A percentile compares a stretch with the other conserved stretches of the same genome.
Conservation (phyloP, 2,888 invertebrate species). For the Scrobipalpa costella region DNA sequence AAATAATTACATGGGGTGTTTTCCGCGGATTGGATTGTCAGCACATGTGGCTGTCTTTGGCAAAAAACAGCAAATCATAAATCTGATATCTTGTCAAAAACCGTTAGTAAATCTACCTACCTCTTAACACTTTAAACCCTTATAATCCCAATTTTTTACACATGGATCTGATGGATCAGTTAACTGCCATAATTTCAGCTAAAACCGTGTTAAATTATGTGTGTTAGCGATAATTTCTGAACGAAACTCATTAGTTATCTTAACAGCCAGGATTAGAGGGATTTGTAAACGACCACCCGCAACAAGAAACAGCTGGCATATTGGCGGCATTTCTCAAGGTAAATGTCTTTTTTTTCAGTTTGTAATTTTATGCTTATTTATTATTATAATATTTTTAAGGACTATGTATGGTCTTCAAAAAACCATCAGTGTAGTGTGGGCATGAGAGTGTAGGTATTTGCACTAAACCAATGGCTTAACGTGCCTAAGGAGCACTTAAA, state of each 20-base stretch:
- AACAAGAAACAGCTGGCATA: slow-evolving; percentile 59
- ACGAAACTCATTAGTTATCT: slow-evolving; percentile 59
- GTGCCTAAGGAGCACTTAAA: too few species aligned
- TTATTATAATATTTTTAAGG: too few species aligned
- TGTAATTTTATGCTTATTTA: too few species aligned
- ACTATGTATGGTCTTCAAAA: too few species aligned
- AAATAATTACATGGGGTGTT: too few species aligned
- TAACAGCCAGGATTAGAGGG: slow-evolving; percentile 61
- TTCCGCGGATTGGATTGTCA: too few species aligned
- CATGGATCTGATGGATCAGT: slow-evolving; percentile 38
- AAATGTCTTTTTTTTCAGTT: neutral
- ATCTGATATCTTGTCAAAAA: slow-evolving; percentile 2
- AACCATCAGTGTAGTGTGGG: too few species aligned
- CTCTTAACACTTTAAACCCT: slow-evolving; percentile 2
- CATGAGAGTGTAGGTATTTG: too few species aligned
- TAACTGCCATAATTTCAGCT: slow-evolving; percentile 37
- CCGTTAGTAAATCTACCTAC: too few species aligned
- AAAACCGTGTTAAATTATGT: slow-evolving; percentile 19
- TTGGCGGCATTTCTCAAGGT: slow-evolving; percentile 29
- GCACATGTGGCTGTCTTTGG: too few species aligned
- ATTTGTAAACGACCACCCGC: slow-evolving; percentile 64
- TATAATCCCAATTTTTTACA: slow-evolving; percentile 42
- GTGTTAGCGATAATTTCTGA: slow-evolving; percentile 33
- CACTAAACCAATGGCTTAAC: too few species aligned
- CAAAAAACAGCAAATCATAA: neutral